phyloP scores from a whole-genome alignment of 2,797 vertebrate genomes.

The Pelodytes ibericus region DNA sequence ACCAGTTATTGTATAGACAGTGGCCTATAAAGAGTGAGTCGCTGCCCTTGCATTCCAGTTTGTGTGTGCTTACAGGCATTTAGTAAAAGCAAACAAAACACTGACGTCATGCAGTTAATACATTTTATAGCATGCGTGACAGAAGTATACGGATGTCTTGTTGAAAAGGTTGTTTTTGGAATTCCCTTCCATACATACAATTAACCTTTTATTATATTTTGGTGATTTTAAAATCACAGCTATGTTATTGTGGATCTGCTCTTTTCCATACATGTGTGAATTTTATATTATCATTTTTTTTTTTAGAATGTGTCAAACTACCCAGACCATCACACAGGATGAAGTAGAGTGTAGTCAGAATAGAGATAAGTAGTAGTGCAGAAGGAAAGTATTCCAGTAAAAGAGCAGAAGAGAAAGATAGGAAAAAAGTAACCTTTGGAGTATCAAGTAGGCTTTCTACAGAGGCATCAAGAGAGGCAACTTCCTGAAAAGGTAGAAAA shows the following conservation, averaged over 20 bases:
- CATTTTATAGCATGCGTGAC: slow-evolving; percentile 24
- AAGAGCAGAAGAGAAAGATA: slow-evolving; percentile 44
- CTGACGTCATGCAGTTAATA: slow-evolving; percentile 14
- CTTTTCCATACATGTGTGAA: background rate
- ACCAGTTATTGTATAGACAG: background rate
- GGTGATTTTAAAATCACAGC: background rate
- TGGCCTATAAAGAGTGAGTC: background rate
- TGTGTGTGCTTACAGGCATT: background rate
- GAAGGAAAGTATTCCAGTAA: slow-evolving; percentile 2
- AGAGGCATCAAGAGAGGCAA: slow-evolving; percentile 70
- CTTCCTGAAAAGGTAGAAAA: slow-evolving; percentile 74
- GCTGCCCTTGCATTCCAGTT: slow-evolving; percentile 16
- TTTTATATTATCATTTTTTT: background rate
- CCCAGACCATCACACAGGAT: slow-evolving; percentile 11
- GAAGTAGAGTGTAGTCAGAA: slow-evolving; percentile 17
- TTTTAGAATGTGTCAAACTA: background rate
- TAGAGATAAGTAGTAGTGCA: slow-evolving; percentile 7
- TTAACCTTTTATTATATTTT: background rate
- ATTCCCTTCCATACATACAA: background rate
- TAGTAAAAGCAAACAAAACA: slow-evolving; percentile 11
- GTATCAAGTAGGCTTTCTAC: slow-evolving; percentile 69
- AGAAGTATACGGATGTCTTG: slow-evolving; percentile 13
- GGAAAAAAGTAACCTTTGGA: slow-evolving; percentile 72
- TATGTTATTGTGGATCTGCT: background rate
- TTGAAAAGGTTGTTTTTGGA: background rate